A percentile compares a stretch with the other conserved stretches of the same genome.
Conservation (phyloP, 2,888 invertebrate species). For the Seira ritae region DNA sequence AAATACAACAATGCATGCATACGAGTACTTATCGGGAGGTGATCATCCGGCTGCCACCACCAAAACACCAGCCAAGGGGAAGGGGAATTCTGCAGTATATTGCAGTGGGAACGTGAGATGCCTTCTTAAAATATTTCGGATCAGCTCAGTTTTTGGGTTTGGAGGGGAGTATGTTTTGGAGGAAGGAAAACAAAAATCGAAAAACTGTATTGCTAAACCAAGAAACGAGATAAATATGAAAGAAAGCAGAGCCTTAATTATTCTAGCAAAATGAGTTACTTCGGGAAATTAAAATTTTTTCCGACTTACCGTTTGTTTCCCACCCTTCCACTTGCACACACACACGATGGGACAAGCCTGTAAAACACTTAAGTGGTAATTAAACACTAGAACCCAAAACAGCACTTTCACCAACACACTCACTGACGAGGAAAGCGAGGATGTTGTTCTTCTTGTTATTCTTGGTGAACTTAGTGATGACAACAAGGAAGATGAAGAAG, state of each 20-base stretch:
- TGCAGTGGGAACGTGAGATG: slow-evolving; percentile 62
- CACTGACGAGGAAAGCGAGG: slow-evolving; percentile 32
- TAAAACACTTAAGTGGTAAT: slow-evolving; percentile 66
- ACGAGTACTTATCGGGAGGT: slow-evolving; percentile 8
- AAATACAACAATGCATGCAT: not conserved
- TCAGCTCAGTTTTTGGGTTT: not conserved
- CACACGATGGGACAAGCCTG: slow-evolving; percentile 84
- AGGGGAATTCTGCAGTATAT: slow-evolving; percentile 40
- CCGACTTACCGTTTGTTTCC: slow-evolving; percentile 85
- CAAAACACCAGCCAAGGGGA: not conserved
- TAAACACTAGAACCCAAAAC: slow-evolving; percentile 68
- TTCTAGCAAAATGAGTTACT: not conserved
- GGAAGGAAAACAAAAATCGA: not conserved
- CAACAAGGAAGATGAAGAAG: not conserved
- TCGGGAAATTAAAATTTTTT: not conserved
- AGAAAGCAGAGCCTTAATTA: not conserved
- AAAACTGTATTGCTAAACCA: not conserved
- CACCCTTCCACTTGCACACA: slow-evolving; percentile 95
- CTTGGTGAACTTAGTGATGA: slow-evolving; percentile 4
- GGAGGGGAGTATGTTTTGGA: not conserved
- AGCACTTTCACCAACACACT: slow-evolving; percentile 67
- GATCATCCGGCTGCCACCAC: not conserved
- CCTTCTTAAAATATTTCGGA: slow-evolving; percentile 29
- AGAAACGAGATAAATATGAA: not conserved
- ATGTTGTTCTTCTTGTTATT: not conserved